Conservation (phyloP, 37 sponge, comb jelly and placozoan species). For the Halisarca cf. caerulea region DNA sequence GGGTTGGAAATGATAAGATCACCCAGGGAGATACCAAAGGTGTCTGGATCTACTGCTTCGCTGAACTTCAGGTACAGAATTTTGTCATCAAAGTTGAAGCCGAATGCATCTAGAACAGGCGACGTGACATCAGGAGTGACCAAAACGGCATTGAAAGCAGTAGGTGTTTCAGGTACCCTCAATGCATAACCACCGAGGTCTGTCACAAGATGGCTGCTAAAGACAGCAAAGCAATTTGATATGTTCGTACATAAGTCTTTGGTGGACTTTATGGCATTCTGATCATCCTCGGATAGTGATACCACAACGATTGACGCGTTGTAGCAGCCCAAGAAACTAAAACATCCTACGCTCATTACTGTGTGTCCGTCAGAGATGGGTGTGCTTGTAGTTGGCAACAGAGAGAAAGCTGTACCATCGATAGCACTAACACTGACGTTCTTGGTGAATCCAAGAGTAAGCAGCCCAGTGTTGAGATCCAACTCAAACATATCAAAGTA, state of each 20-base stretch:
- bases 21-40: background rate
- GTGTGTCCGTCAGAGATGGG: background rate
- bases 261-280: constrained; percentile 5
- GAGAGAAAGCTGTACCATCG: background rate
- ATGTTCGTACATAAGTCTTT: background rate
- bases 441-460: constrained; percentile 4
- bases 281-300: constrained; percentile 4
- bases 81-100: background rate
- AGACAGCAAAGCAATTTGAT: background rate
- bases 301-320: background rate
- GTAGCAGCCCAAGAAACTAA: background rate
- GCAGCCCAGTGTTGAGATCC: background rate
- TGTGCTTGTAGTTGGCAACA: background rate
- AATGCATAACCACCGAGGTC: constrained; percentile 1
- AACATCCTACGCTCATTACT: background rate
- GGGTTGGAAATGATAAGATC: background rate
- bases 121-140: background rate
- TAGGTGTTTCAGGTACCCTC: background rate
- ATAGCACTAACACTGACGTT: background rate
- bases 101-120: background rate
- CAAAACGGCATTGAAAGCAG: background rate
- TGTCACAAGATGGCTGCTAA: background rate
- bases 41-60: background rate
- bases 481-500: background rate
- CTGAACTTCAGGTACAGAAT: constrained; percentile 5